A percentile compares a stretch with the other conserved stretches of the same genome.
Conservation (phyloP, 2,888 invertebrate genomes). For the Nomada lathburiana region DNA sequence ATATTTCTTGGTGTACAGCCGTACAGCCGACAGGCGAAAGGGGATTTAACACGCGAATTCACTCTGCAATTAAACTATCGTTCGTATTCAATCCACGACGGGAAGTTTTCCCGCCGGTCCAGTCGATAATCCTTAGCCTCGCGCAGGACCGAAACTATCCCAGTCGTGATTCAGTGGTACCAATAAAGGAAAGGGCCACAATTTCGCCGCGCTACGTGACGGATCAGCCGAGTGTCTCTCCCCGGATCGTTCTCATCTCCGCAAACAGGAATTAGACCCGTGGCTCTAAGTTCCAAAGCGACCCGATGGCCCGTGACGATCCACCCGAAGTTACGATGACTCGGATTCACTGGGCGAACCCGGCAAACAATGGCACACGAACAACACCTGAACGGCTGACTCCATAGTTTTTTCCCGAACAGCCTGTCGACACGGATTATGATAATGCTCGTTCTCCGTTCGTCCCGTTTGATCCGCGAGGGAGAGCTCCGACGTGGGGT, state of each 20-base stretch:
- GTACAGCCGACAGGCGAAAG: background rate
- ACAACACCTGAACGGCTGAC: conserved; percentile 65
- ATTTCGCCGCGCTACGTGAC: conserved; percentile 21
- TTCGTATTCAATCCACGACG: background rate
- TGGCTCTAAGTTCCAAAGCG: conserved; percentile 40
- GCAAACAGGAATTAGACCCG: conserved; percentile 46
- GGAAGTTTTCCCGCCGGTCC: too few species aligned
- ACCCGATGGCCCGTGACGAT: conserved; percentile 48
- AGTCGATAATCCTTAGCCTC: background rate
- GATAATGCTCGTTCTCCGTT: conserved; percentile 74
- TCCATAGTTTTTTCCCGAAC: conserved; percentile 49
- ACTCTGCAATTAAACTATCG: background rate
- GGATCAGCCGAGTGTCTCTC: conserved; percentile 13
- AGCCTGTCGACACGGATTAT: conserved; percentile 75
- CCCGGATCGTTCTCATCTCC: conserved; percentile 15
- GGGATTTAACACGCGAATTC: background rate
- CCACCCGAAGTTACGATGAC: conserved; percentile 33
- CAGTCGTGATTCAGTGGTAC: background rate
- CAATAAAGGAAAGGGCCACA: conserved; percentile 8
- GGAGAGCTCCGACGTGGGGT: conserved; percentile 44
- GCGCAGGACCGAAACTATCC: background rate
- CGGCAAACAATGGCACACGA: conserved; percentile 43
- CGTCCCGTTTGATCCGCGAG: conserved; percentile 46
- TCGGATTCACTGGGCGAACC: conserved; percentile 20
- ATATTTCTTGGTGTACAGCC: too few species aligned